Evolutionary conservation across 2,797 vertebrate genomes (phyloP).

Genomic region (Macropus fuliginosus): DNA sequence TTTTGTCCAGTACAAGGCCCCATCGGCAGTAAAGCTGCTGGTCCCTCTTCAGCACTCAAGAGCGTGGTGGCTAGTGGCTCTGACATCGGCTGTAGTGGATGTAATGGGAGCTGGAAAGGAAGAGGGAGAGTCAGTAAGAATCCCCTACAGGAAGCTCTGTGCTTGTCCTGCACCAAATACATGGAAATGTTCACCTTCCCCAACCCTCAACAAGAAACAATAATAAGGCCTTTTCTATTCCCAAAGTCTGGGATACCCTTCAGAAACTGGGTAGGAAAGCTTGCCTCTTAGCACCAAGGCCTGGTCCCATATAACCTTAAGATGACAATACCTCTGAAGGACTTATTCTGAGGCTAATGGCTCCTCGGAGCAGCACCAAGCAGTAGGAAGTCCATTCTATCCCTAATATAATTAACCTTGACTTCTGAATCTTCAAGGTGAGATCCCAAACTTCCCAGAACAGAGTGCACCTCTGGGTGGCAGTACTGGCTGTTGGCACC

Average conservation of each 20-base stretch:
- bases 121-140: accelerated
- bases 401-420: not conserved
- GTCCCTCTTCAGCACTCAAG: conserved; percentile 74
- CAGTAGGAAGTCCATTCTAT: not conserved
- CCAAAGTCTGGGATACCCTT: not conserved
- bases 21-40: conserved; percentile 52
- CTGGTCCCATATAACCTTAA: not conserved
- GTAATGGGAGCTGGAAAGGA: conserved; percentile 75
- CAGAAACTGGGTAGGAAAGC: not conserved
- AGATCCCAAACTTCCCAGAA: not conserved
- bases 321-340: not conserved
- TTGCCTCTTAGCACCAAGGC: not conserved
- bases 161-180: not conserved
- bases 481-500: not conserved
- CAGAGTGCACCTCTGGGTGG: not conserved
- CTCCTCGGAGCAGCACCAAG: not conserved
- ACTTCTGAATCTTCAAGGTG: not conserved
- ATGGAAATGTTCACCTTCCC: conserved; percentile 27
- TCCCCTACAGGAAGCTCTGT: not conserved
- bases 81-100: conserved; percentile 60
- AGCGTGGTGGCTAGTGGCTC: conserved; percentile 66
- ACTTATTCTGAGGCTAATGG: not conserved
- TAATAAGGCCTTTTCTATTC: not conserved
- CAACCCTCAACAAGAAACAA: not conserved
- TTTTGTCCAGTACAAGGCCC: conserved; percentile 75